Conservation (phyloP, 2,888 invertebrate genomes). For the Stegana nigrithorax region DNA sequence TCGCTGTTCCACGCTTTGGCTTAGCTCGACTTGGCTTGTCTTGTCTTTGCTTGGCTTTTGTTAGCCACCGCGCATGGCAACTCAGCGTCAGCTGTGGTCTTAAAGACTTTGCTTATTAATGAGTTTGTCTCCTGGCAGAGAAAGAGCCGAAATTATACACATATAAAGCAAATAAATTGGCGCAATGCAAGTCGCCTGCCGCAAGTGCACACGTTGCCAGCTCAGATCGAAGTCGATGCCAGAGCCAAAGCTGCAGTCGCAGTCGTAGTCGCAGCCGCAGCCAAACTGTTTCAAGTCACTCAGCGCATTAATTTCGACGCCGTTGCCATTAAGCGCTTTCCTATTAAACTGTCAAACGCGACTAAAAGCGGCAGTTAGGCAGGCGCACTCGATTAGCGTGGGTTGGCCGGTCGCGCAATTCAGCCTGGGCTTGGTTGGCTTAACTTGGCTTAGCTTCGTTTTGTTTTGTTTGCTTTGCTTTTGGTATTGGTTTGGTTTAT, state of each 20-base stretch:
- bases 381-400: neutral
- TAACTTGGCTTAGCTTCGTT: neutral
- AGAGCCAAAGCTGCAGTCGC: no score
- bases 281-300: neutral
- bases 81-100: slow-evolving; percentile 15
- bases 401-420: neutral
- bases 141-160: slow-evolving; percentile 16
- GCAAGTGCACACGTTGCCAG: slow-evolving; percentile 10
- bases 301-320: slow-evolving; percentile 22
- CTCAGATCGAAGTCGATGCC: no score
- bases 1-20: neutral
- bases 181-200: slow-evolving; percentile 14
- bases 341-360: slow-evolving; percentile 19
- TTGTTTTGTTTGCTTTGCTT: neutral
- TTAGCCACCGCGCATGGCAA: neutral
- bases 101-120: slow-evolving; percentile 60
- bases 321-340: slow-evolving; percentile 8
- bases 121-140: slow-evolving; percentile 38
- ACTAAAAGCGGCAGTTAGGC: slow-evolving; percentile 8
- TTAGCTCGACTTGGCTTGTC: neutral
- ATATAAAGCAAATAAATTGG: slow-evolving; percentile 15
- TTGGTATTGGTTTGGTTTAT: neutral
- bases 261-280: neutral
- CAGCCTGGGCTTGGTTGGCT: neutral
- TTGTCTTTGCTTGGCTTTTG: neutral